Base-by-base conservation (phyloP, 2,113 vertebrate species). In the Ictidomys tridecemlineatus region DNA sequence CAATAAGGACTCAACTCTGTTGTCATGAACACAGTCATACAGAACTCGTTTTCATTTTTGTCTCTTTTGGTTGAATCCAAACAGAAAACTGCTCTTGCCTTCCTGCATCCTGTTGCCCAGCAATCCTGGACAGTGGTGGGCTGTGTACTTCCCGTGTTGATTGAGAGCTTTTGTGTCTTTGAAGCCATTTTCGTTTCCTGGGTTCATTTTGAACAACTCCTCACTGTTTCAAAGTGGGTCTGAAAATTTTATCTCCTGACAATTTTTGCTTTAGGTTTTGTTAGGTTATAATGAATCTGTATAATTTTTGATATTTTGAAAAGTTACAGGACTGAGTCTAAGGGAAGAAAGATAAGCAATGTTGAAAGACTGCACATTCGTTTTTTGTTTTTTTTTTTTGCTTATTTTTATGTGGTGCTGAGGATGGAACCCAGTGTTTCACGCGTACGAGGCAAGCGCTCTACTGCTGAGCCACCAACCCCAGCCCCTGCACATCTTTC, bases 241-340 rank as follows among this genome's bases (percentile, higher is more conserved):
- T 74, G 56, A 93, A 94, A 84, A 69, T 91, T 91, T 72, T 51
- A 72, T 82, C 48, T 53, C 20, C 58, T 78, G 82, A 37, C 45
- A 80, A 42, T 61, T 79, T 90, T 87, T 95, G n/a, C 17, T 93
- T 74, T 93, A 53, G 63, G 48, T 86, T 10, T 76, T 4, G 63
- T 20, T 8, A 77, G 37, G 58, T 80, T 91, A 63, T 76, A 76
- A 83, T 30, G 58, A 91, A 58, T 67, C 32, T 67, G 4, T 95
- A 34, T 76, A 34, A 80, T 86, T 74, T 91, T 93, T 76, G 56
- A 56, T 30, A 84, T 51, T 93, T 86, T 7, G 80, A 12, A 20
- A 92, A 94, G 48, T n/a, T 91, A 42, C n/a, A 18, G 39, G 86
- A 73, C 4, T 42, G 20, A 92, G 30, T 73, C 5, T 37, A 63